Evolutionary conservation across 2,113 vertebrate genomes (phyloP), one percentile per base, ranked within the genome.

Genomic region (Psammodynastes pulverulentus): DNA sequence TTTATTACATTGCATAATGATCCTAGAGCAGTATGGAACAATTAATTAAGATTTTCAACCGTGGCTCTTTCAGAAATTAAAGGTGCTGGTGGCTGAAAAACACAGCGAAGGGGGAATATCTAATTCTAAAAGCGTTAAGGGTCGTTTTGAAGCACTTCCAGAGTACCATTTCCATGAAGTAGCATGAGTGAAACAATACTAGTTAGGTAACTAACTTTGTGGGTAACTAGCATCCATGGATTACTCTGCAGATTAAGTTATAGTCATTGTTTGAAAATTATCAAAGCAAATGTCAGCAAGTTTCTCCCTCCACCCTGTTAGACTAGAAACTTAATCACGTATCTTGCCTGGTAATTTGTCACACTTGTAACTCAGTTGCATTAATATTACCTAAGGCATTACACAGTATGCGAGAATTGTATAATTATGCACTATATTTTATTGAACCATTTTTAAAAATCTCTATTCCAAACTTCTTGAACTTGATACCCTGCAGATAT

Each of bases 1-100:
- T 99, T 99, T 99, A 99, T 99, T 99, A 98, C 99, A 99, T 99
- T 99, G 99, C 99, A 99, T 99, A 99, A 99, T 99, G 99, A 99
- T 99, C 99, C 98, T 98, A 98, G 99, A 99, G 99, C 99, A 99
- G 99, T 99, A 99, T 99, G 99, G 99, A 99, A 99, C 99, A 99
- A 99, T 99, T 99, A 99, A 99, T 99, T 99, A 99, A 99, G 99
- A 99, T 99, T 99, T 99, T 99, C 98, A 99, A 98, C 98, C 98
- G 91, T 98, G 98, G 98, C 98, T 99, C 98, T 99, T 98, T 98
- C 98, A 98, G 98, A 99, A 99, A 99, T 99, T 99, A 99, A 99
- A 99, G 98, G 98, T 98, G 97, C 98, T 98, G 95, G 98, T 97
- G 95, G 94, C 97, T 97, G 97, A 99, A 98, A 98, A 98, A 99